A percentile compares a stretch with the other conserved stretches of the same genome.
These are phyloP conservation scores for Daubentonia madagascariensis DNA, from an alignment of 2,113 vertebrate species.

Conservation along the genomic window DNA sequence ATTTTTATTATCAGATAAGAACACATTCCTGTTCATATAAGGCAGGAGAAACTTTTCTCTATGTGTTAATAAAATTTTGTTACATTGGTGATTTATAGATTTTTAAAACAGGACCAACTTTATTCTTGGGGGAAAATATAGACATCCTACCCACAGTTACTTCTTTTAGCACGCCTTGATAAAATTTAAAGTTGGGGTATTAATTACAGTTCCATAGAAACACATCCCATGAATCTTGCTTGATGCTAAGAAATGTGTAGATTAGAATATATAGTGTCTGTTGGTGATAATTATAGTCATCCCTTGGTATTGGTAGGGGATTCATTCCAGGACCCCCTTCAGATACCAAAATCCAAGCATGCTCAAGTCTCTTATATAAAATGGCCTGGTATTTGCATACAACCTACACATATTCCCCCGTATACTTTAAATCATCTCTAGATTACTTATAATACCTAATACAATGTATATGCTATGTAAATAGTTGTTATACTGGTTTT, in stretches of 20 bases:
- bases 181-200: not conserved
- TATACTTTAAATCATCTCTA: not conserved
- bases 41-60: not conserved
- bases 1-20: not conserved
- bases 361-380: not conserved
- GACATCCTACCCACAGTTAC: not conserved
- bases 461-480: not conserved
- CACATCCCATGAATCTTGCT: fast-evolving
- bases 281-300: not conserved
- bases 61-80: fast-evolving
- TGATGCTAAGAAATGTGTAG: too few species aligned
- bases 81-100: fast-evolving
- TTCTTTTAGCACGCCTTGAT: not conserved
- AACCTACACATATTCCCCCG: not conserved
- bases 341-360: not conserved
- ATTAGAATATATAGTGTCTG: not conserved
- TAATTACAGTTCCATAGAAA: fast-evolving
- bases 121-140: not conserved
- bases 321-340: not conserved
- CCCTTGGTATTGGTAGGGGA: not conserved
- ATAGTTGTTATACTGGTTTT: not conserved
- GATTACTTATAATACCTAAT: not conserved
- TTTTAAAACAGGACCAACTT: not conserved
- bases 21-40: fast-evolving
- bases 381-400: not conserved